Conservation (phyloP, 2,113 vertebrate species). For the Alces alces region DNA sequence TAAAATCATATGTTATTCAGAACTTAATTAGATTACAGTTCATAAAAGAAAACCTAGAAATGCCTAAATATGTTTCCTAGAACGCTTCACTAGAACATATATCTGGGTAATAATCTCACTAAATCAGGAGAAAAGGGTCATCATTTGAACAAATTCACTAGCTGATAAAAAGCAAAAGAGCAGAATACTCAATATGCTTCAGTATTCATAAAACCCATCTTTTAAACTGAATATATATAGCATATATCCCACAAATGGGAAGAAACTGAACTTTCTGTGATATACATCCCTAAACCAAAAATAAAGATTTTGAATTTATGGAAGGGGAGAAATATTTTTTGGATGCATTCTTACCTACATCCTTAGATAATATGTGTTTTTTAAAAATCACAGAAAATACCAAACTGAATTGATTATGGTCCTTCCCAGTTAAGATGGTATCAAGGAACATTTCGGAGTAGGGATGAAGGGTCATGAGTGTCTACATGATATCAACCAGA, state of each 20-base stretch:
- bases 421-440: neutral
- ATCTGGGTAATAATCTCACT: neutral
- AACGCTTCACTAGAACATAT: neutral
- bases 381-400: neutral
- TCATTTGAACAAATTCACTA: conserved; percentile 34
- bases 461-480: neutral
- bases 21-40: conserved; percentile 35
- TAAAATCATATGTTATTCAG: conserved; percentile 10
- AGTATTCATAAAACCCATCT: neutral
- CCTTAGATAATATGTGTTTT: neutral
- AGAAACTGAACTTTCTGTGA: neutral
- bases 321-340: neutral
- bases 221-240: conserved; percentile 4
- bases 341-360: neutral
- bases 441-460: neutral
- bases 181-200: neutral
- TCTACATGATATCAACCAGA: neutral
- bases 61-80: neutral
- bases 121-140: neutral
- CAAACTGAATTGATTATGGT: neutral
- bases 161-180: neutral
- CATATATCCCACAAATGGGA: neutral
- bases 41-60: conserved; percentile 21
- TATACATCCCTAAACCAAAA: neutral
- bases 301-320: neutral